Base-by-base conservation (phyloP, 2,113 vertebrate species). In the Cairina moschata region DNA sequence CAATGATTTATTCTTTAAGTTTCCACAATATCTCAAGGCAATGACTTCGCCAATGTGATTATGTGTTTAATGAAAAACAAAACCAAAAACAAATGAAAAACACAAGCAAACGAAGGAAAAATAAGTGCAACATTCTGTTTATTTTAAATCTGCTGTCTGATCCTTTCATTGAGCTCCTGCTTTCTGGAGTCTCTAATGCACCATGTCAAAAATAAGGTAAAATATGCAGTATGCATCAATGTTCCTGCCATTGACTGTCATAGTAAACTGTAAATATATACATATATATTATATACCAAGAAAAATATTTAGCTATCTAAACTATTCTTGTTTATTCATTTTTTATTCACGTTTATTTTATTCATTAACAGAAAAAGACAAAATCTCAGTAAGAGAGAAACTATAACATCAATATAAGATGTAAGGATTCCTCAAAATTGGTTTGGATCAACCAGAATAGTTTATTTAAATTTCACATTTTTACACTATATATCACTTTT, bases 171-270 rank as follows among this genome's bases (percentile, higher is more conserved):
- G 8, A 31, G 8, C 4, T 58, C 52, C n/a, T 44, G 11, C 5
- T 90, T 4, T 38, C 36, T 69, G 13, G 40, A 20, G 10, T 68
- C 8, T 32, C 23, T 56, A 6, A 28, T 21, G 2, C 31, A 32
- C 2, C 1, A 0, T 20, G 32, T 36, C 36, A 78, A 60, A 73
- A 86, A 5, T 0, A 0, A 54, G 3, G 8, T 42, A 26, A 20
- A 5, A 34, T 52, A 17, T 26, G 60, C 14, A 54, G 32, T 48
- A 21, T 5, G 16, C 1, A 6, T 31, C 9, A 50, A 14, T 25
- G 14, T 46, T 75, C 4, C 11, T 82, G 42, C 11, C 16, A 42
- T 13, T 71, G 38, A 59, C 32, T 56, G 14, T 46, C 72, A 84
- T 0, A 4, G 25, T 63, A 29, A 59, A 38, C n/a, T 38, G 0